These are phyloP conservation scores for Parnassius orleans DNA, from an alignment of 2,888 invertebrate species.

Conservation along the genomic window DNA sequence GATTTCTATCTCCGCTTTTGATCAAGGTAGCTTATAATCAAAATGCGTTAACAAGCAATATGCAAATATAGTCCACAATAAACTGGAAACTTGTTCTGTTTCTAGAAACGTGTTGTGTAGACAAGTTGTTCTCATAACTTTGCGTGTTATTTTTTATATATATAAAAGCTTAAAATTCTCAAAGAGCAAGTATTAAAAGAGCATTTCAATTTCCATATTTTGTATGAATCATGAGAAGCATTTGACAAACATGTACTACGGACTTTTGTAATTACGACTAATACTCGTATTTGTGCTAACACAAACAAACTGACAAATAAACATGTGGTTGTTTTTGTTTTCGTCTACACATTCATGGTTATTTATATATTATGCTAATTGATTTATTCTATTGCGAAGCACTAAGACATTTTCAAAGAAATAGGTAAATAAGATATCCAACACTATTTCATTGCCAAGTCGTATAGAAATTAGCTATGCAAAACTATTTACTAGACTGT, in stretches of 20 bases:
- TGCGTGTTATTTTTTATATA: not conserved
- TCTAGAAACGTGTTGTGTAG: constrained; percentile 68
- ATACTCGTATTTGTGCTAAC: constrained; percentile 11
- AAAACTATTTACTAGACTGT: too few species aligned
- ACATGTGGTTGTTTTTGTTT: constrained; percentile 13
- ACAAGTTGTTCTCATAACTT: constrained; percentile 9
- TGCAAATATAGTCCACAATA: constrained; percentile 65
- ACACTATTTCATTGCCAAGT: constrained; percentile 1
- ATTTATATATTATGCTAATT: constrained; percentile 4
- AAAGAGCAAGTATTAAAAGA: too few species aligned
- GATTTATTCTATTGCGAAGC: constrained; percentile 1
- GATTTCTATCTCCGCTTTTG: constrained; percentile 47
- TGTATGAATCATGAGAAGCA: constrained; percentile 10
- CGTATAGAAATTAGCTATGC: too few species aligned
- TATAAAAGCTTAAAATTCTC: too few species aligned
- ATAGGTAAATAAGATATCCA: not conserved
- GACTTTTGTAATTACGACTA: not conserved
- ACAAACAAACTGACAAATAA: constrained; percentile 20
- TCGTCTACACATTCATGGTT: constrained; percentile 5
- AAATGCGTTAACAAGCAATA: constrained; percentile 56
- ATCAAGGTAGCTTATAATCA: constrained; percentile 48
- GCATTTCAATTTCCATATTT: not conserved
- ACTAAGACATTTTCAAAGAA: constrained; percentile 1
- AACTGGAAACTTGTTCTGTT: constrained; percentile 72
- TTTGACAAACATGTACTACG: constrained; percentile 11